Evolutionary conservation across 2,888 invertebrate species (phyloP).

Genomic region (Melanchra persicariae): DNA sequence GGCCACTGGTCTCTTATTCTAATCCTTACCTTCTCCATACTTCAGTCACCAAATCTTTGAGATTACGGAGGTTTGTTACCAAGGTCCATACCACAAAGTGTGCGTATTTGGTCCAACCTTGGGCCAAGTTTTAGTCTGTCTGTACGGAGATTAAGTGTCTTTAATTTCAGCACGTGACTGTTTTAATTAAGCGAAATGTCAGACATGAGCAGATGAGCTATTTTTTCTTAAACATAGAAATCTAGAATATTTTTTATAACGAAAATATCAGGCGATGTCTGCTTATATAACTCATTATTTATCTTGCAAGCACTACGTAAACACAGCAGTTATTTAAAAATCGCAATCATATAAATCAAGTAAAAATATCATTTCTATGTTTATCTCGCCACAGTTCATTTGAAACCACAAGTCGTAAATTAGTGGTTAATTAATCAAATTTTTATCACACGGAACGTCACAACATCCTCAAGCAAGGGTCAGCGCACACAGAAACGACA

Average conservation of each 20-base stretch:
- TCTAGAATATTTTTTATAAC: neutral
- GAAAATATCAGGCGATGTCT: slow-evolving; percentile 4
- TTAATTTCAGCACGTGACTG: slow-evolving; percentile 9
- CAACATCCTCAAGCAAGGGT: slow-evolving; percentile 34
- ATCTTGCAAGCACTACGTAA: slow-evolving; percentile 10
- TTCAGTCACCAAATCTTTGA: too few relatives aligned
- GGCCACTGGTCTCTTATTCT: too few relatives aligned
- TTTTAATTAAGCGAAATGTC: slow-evolving; percentile 1
- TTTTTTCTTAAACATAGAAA: neutral
- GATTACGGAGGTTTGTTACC: too few relatives aligned
- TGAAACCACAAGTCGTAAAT: slow-evolving; percentile 43
- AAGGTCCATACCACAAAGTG: neutral
- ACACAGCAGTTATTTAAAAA: slow-evolving; percentile 26
- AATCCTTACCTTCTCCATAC: too few relatives aligned
- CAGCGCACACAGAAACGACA: neutral
- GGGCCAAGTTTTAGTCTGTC: neutral
- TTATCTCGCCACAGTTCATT: slow-evolving; percentile 24
- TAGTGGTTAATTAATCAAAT: slow-evolving; percentile 36
- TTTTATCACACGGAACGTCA: slow-evolving; percentile 33
- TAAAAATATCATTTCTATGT: slow-evolving; percentile 31
- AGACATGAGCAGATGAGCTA: neutral
- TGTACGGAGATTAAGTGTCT: slow-evolving; percentile 6
- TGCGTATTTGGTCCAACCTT: neutral
- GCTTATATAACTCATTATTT: slow-evolving; percentile 1
- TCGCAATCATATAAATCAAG: slow-evolving; percentile 32